Evolutionary conservation across 2,797 vertebrate genomes (phyloP).

Genomic region (Dipus sagitta): DNA sequence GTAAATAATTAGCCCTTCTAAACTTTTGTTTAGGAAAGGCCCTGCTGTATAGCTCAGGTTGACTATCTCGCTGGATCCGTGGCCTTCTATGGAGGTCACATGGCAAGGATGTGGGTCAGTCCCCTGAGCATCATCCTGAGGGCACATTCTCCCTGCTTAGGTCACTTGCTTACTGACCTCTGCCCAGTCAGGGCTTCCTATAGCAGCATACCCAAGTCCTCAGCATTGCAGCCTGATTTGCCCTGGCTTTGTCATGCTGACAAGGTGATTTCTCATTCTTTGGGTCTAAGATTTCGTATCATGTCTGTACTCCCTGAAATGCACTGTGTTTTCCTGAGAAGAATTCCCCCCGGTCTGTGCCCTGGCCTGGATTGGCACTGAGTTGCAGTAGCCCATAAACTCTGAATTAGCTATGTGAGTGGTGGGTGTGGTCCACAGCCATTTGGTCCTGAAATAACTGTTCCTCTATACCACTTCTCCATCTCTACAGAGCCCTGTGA

Average conservation of each 20-base stretch:
- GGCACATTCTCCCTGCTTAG: accelerated
- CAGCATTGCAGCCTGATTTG: not conserved
- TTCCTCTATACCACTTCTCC: accelerated
- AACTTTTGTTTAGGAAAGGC: not conserved
- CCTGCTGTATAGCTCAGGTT: not conserved
- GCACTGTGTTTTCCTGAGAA: not conserved
- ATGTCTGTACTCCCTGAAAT: not conserved
- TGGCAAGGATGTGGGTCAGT: accelerated
- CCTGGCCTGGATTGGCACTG: not conserved
- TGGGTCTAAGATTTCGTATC: conserved; percentile 20
- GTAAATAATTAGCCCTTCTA: not conserved
- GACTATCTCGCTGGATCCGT: too few species aligned
- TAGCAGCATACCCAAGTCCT: not conserved
- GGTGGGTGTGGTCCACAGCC: not conserved
- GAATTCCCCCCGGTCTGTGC: not conserved
- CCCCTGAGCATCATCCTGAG: accelerated
- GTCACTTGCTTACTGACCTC: not conserved
- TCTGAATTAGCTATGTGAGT: not conserved
- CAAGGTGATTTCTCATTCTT: not conserved
- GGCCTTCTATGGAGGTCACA: accelerated
- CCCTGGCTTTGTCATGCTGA: not conserved
- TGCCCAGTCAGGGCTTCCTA: not conserved
- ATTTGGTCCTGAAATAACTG: conserved; percentile 50
- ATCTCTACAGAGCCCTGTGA: accelerated
- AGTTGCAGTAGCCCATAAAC: conserved; percentile 20